These are phyloP conservation scores for Spodoptera frugiperda DNA, from an alignment of 1,140 invertebrate species.

Conservation along the genomic window DNA sequence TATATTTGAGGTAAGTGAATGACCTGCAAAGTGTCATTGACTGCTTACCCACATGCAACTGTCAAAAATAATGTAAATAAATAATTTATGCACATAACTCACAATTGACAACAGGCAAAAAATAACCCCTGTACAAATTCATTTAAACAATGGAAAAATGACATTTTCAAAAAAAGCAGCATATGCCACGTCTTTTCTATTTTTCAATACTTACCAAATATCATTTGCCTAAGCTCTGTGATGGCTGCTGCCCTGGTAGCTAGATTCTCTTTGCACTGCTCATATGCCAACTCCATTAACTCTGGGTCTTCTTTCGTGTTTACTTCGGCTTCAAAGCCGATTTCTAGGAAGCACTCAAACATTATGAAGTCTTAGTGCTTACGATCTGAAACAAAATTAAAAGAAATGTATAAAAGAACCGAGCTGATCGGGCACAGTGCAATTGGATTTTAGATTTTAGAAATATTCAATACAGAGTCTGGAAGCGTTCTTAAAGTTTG, in stretches of 20 bases:
- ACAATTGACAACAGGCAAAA: too few species aligned
- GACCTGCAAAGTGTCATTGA: too few species aligned
- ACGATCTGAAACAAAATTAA: neutral
- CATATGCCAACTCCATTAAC: slow-evolving; percentile 63
- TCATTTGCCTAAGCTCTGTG: slow-evolving; percentile 71
- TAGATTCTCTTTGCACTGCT: slow-evolving; percentile 72
- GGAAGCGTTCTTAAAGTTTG: too few species aligned
- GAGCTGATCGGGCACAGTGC: too few species aligned
- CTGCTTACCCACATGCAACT: too few species aligned
- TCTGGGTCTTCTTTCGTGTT: slow-evolving; percentile 72
- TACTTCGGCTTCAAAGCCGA: slow-evolving; percentile 77
- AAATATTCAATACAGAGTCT: too few species aligned
- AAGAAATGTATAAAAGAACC: neutral
- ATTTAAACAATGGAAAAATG: too few species aligned
- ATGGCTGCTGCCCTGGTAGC: slow-evolving; percentile 67
- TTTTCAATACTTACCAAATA: slow-evolving; percentile 64
- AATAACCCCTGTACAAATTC: too few species aligned
- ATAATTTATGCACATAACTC: too few species aligned
- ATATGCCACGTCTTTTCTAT: neutral
- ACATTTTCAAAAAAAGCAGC: neutral
- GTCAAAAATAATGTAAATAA: too few species aligned
- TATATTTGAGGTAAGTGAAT: too few species aligned
- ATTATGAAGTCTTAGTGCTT: slow-evolving; percentile 64
- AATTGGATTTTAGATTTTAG: too few species aligned
- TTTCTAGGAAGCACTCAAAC: slow-evolving; percentile 76